Conservation (phyloP, 2,113 vertebrate species). For the Poicephalus meyeri region DNA sequence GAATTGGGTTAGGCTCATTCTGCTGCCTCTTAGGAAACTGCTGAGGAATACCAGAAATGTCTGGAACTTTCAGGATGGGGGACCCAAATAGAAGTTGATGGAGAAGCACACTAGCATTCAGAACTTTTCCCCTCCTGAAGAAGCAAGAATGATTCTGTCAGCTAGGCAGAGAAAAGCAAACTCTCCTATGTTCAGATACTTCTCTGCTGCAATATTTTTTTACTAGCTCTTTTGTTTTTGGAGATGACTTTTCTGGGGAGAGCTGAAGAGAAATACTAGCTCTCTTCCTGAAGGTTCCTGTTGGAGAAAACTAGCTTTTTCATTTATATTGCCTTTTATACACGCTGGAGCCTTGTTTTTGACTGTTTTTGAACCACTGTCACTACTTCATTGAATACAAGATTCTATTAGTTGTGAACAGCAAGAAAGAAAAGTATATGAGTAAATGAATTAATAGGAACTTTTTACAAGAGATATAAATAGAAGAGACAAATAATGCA, state of each 20-base stretch:
- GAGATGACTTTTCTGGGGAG: not conserved
- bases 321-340: not conserved
- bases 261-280: not conserved
- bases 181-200: not conserved
- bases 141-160: not conserved
- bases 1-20: not conserved
- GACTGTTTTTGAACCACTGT: not conserved
- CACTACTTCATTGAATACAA: not conserved
- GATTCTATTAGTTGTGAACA: not conserved
- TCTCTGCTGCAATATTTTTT: not conserved
- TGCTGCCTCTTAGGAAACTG: not conserved
- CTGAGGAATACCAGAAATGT: not conserved
- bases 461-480: not conserved
- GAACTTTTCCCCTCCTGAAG: not conserved
- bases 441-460: not conserved
- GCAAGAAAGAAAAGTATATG: not conserved
- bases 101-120: not conserved
- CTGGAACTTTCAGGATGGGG: not conserved
- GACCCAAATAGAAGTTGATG: not conserved
- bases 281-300: not conserved
- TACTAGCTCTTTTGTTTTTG: not conserved
- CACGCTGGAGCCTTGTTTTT: not conserved
- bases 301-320: not conserved
- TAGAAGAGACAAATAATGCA: not conserved
- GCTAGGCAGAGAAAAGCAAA: not conserved